Base-by-base conservation (phyloP, 2,797 vertebrate genomes). In the Oceanodroma leucorhoa region DNA sequence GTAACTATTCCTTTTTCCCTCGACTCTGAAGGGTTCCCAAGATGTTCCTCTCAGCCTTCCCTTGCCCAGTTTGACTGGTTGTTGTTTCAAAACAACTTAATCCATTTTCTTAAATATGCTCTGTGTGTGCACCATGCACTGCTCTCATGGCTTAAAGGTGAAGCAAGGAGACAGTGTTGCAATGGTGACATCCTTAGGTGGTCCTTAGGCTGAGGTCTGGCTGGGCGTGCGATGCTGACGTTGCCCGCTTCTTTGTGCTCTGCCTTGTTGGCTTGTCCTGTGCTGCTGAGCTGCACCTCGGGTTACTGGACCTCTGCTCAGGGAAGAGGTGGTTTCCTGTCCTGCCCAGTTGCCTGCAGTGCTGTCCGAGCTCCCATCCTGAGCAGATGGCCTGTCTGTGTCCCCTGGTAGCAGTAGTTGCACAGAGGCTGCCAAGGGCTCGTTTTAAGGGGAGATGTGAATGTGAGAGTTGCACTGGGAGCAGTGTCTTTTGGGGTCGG, bases 151-250 rank as follows among this genome's bases (percentile, higher is more conserved):
- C 40, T 67, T 40, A 43, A 21, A 38, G 57, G 36, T 43, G 19
- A 57, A 38, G 45, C 15, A n/a, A n/a, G 73, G 36, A 60, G 26
- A 16, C 11, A 34, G 21, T 1, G 1, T 12, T 64, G 57, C 57
- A 34, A 5, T n/a, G n/a, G 24, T 76, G 64, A 13, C 55, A 41
- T 45, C n/a, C 34, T 38, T 24, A 36, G 30, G 22, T 36, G 46
- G 29, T 53, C 46, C 51, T 45, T 11, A 17, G 60, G 27, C 89
- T n/a, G 36, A 43, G 32, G 38, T 34, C 54, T 45, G 61, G 14
- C 87, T 58, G 80, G 45, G 51, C 2, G 1, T 0, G 0, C 1
- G 4, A 36, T 29, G 20, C 46, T 1, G 11, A 8, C 1, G 1
- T 38, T 30, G 14, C 23, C 14, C 1, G 8, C 38, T 43, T 21